Evolutionary conservation across 2,888 invertebrate genomes (phyloP), one percentile per base, ranked within the genome.

Genomic region (Myathropa florea): DNA sequence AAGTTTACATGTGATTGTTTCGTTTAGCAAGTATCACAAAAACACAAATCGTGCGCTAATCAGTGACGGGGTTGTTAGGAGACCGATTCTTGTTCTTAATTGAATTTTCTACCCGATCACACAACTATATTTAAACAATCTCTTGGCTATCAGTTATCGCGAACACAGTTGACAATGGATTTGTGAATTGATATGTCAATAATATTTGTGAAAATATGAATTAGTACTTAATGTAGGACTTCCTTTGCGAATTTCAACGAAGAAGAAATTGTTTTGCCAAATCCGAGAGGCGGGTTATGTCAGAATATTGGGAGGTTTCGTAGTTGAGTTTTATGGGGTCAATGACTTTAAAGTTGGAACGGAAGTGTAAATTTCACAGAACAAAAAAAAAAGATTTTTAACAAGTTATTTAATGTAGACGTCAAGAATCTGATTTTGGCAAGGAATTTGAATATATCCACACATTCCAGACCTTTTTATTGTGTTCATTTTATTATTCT

Each of bases 141-240:
- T 46, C 46, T 46, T 46, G 46, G 46, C 18, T 46, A 46, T 46
- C 46, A 18, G 46, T 18, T 18, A 6, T 18, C 7, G 18, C 18
- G 46, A 46, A 6, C 18, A 18, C 6, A 46, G 18, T 7, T 6
- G 18, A 46, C 46, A 46, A 46, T 18, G 6, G 46, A 46, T 46
- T n/a, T 18, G 46, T 18, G 46, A 46, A 46, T 46, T 46, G 46
- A 46, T 46, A 18, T 46, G 46, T 46, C 46, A 46, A 46, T 18
- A 46, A 18, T 46, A 18, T 46, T 46, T 46, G 46, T 46, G 46
- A 46, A 18, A 9, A 39, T n/a, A 39, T 18, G 55, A 60, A 65
- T 26, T 36, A 9, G 59, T 26, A 60, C 39, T 12, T 18, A 71
- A 57, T 39, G 39, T 63, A 60, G 72, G n/a, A 72, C 61, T 72